Evolutionary conservation across 2,797 vertebrate species (phyloP).

Genomic region (Coendou prehensilis): DNA sequence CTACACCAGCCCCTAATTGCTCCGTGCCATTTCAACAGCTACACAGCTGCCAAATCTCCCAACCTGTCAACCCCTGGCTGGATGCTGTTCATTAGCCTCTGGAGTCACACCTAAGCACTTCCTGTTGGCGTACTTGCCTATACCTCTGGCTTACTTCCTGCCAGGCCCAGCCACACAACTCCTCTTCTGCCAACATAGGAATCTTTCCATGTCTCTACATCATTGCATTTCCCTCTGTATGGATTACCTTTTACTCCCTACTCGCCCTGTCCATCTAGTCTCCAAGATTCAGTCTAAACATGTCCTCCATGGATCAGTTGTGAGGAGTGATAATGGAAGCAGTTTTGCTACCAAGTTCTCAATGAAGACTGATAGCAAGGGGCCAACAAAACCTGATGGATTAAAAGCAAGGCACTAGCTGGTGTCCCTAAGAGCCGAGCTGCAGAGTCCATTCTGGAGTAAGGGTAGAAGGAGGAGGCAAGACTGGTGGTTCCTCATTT

Average conservation of each 20-base stretch:
- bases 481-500: accelerated
- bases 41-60: neutral
- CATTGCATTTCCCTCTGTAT: neutral
- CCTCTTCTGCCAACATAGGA: neutral
- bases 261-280: neutral
- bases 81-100: neutral
- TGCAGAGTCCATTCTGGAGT: neutral
- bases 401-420: neutral
- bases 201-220: neutral
- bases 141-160: neutral
- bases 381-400: neutral
- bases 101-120: neutral
- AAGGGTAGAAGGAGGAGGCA: accelerated
- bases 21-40: neutral
- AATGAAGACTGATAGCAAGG: neutral
- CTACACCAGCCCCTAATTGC: neutral
- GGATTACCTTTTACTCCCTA: neutral
- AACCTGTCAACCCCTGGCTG: neutral
- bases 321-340: neutral
- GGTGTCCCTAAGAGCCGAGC: neutral
- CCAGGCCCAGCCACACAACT: neutral
- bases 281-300: neutral
- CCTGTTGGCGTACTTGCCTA: neutral
- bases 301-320: neutral
- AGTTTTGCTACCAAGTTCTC: constrained; percentile 6